Evolutionary conservation across 2,888 invertebrate species (phyloP), one percentile per base, ranked within the genome.

Genomic region (Mimumesa dahlbomi): DNA sequence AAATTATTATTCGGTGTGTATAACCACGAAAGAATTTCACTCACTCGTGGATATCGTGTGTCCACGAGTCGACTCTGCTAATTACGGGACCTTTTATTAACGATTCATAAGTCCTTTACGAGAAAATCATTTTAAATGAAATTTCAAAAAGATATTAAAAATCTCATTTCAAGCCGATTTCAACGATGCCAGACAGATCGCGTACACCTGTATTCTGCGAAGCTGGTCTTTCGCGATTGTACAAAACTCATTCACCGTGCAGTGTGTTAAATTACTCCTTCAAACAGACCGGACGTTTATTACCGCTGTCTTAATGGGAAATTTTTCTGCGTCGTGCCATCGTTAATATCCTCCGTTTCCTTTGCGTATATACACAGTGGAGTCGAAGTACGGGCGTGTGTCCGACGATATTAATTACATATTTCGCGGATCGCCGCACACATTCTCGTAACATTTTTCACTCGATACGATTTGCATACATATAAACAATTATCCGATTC

Each of bases 241-340:
- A 18, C 53, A 21, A 9, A 46, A 16, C 50, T 48, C 64, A 31
- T 59, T 72, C 69, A 42, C 53, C 61, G 34, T 34, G 36, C 40
- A 16, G 19, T 49, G 31, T 57, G 45, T 57, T 67, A 64, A 74
- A 67, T 73, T 54, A 46, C 59, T 59, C 59, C 29, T 40, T 13
- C 40, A 46, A 69, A 66, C 66, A 36, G 16, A 57, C 53, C 34
- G 61, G 62, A 58, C 62, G 53, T 72, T 62, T 62, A 72, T 75
- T 68, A 66, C 56, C 49, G 29, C 48, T 22, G 59, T 48, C 48
- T 62, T 72, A 72, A 75, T 75, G 62, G 40, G 62, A 72, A 63
- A 76, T 75, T 72, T 68, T 68, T 66, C 48, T 66, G 52, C 48
- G 50, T 45, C 50, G 5, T 19, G 38, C 18, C 36, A 36, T 59